Evolutionary conservation across 2,113 vertebrate species (phyloP).

Genomic region (Tapirus terrestris): DNA sequence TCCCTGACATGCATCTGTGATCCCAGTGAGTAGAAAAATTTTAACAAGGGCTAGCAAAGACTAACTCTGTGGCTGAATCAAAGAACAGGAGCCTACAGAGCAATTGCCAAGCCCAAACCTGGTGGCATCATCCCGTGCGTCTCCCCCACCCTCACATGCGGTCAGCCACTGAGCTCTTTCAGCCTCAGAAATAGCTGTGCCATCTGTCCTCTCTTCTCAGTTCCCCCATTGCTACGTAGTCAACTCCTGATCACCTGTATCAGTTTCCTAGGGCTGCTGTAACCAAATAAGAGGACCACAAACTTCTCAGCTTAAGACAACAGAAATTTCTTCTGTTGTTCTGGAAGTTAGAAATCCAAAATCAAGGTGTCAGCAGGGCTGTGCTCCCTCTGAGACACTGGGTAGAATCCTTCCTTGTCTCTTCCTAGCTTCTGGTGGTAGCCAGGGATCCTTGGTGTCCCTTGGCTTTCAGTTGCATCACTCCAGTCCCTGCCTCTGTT

Average conservation of each 20-base stretch:
- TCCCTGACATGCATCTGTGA: neutral
- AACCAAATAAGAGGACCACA: neutral
- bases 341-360: neutral
- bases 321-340: neutral
- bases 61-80: neutral
- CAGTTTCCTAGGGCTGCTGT: neutral
- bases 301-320: neutral
- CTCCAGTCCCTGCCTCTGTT: neutral
- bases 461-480: neutral
- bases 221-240: no score
- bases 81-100: neutral
- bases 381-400: neutral
- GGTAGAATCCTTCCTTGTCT: neutral
- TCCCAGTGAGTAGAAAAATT: no score
- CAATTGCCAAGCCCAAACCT: neutral
- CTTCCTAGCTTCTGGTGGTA: neutral
- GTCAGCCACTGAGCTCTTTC: neutral
- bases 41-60: neutral
- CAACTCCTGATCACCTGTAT: no score
- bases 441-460: rapidly evolving
- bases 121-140: rapidly evolving
- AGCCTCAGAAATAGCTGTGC: neutral
- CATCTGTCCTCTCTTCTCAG: neutral
- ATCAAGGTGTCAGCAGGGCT: neutral
- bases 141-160: rapidly evolving